A percentile compares a stretch with the other conserved stretches of the same genome.
Evolutionary conservation across 2,888 invertebrate species (phyloP).

Genomic region (Coelopa pilipes): DNA sequence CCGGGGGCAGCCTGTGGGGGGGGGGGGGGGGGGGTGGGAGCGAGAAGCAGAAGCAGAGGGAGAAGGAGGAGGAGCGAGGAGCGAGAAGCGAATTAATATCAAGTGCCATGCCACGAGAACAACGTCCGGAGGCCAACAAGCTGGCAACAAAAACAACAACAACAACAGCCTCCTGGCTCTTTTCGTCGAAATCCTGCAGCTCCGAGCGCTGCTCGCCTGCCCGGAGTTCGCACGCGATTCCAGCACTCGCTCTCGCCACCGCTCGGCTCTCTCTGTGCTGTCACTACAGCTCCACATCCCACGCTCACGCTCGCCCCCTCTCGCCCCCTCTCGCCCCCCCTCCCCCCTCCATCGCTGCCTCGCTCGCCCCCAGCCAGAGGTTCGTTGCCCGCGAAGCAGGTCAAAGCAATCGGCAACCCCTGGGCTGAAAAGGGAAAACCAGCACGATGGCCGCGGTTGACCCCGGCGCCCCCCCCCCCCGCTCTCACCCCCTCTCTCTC

Average conservation of each 20-base stretch:
- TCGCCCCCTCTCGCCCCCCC: too few relatives aligned
- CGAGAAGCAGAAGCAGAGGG: background rate
- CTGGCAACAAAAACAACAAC: too few relatives aligned
- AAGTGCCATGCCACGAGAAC: slow-evolving; percentile 14
- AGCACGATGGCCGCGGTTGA: slow-evolving; percentile 49
- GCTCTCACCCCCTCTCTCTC: background rate
- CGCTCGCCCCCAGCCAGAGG: background rate
- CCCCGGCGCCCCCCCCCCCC: slow-evolving; percentile 20
- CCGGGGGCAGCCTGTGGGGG: background rate
- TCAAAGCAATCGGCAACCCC: slow-evolving; percentile 66
- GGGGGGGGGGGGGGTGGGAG: background rate
- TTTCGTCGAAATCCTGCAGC: slow-evolving; percentile 15
- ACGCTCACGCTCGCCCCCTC: too few relatives aligned
- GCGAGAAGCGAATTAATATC: slow-evolving; percentile 19
- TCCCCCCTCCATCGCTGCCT: too few relatives aligned
- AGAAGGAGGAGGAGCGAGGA: background rate
- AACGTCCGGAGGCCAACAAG: too few relatives aligned
- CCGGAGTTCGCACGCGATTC: slow-evolving; percentile 24
- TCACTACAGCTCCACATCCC: slow-evolving; percentile 30
- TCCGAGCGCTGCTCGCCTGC: slow-evolving; percentile 20
- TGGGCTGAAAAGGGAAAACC: slow-evolving; percentile 55
- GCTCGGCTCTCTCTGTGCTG: slow-evolving; percentile 29
- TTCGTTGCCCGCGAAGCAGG: slow-evolving; percentile 61
- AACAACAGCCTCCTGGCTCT: too few relatives aligned
- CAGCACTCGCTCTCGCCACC: slow-evolving; percentile 45